Base-by-base conservation (phyloP, 2,797 vertebrate genomes). In the Syndactyla subalaris region DNA sequence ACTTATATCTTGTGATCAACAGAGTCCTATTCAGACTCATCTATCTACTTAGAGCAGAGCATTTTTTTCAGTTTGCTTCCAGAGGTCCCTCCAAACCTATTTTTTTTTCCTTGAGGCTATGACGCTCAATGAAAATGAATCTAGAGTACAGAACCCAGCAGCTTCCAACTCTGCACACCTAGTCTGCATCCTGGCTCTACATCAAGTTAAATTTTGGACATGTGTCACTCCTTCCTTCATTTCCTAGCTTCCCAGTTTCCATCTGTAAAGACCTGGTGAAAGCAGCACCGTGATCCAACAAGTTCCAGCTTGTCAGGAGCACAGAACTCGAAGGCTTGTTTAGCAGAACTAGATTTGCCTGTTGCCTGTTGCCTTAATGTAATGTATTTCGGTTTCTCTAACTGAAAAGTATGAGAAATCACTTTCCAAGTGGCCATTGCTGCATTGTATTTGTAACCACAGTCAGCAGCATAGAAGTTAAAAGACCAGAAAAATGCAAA, bases 401-500 rank as follows among this genome's bases (percentile, higher is more conserved):
- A 29, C n/a, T 89, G 46, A 88, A 94, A 91, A 73, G 45, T 38
- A 66, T 15, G 23, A 66, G 21, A 71, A 74, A 85, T 78, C 13
- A 41, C 45, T 76, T 89, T 88, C 51, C 29, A 48, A 43, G 48
- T 59, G 51, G 51, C 36, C 2, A 0, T 52, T 46, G 34, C 23
- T 92, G 24, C 23, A 14, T 22, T 34, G 24, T 74, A 51, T 86
- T 93, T 75, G 27, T 41, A 90, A 72, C 76, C 79, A 63, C 1
- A 1, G 48, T 86, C 76, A 93, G 72, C 59, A 85, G 19, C 62
- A 84, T 92, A 45, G 62, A 94, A 91, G 55, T 81, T 92, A 88
- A 92, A 95, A 91, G 79, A 81, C 51, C 73, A 88, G 88, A 94
- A 96, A 95, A 95, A 94, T 76, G 63, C 55, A 73, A 79, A 95